Evolutionary conservation across 1,140 invertebrate genomes (phyloP).

Genomic region (silkworm (Bombyx mori)): DNA sequence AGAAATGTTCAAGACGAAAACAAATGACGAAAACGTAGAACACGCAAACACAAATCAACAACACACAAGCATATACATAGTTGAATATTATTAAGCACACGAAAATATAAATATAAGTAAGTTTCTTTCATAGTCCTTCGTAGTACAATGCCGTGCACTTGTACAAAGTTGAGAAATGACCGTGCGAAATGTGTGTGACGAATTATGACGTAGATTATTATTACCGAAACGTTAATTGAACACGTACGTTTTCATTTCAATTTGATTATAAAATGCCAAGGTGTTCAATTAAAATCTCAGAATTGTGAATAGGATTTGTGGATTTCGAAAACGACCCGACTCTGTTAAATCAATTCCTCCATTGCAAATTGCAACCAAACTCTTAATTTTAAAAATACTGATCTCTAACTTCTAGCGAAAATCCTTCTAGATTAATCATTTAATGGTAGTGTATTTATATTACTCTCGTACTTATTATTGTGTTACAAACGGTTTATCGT

Average conservation of each 20-base stretch:
- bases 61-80: constrained; percentile 15
- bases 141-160: not conserved
- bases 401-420: constrained; percentile 17
- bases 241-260: too few species aligned
- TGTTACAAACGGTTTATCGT: not conserved
- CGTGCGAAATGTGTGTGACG: constrained; percentile 5
- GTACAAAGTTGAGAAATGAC: not conserved
- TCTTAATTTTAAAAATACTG: constrained; percentile 25
- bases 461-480: not conserved
- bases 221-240: too few species aligned
- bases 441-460: constrained; percentile 9
- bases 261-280: too few species aligned
- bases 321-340: constrained; percentile 38
- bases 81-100: constrained; percentile 23
- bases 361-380: constrained; percentile 37
- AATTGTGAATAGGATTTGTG: constrained; percentile 35
- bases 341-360: constrained; percentile 33
- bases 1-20: too few species aligned
- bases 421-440: constrained; percentile 18
- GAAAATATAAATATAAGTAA: constrained; percentile 15
- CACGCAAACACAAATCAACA: not conserved
- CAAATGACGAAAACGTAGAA: too few species aligned
- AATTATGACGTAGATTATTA: not conserved
- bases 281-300: too few species aligned
- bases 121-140: not conserved